A percentile compares a stretch with the other conserved stretches of the same genome.
phyloP scores from a whole-genome alignment of 2,113 vertebrate species.

The Lepisosteus oculatus region DNA sequence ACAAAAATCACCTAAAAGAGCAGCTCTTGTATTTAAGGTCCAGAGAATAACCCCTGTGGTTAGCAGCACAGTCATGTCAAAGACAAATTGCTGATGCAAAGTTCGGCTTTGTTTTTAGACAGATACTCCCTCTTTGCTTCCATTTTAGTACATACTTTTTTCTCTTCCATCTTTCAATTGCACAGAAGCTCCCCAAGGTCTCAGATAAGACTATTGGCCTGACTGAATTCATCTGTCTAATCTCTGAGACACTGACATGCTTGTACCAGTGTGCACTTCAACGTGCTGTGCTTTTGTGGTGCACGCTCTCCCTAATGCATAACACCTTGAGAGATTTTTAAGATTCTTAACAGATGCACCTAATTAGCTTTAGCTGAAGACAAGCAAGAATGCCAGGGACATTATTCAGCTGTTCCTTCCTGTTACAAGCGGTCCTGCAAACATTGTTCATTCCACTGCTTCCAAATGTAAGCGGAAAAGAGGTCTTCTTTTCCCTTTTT shows the following conservation, averaged over 20 bases:
- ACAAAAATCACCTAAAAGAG: background rate
- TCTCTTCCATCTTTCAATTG: constrained; percentile 1
- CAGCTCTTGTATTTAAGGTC: background rate
- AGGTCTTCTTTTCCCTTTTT: no score
- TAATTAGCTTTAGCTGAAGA: no score
- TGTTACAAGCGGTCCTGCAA: no score
- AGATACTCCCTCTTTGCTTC: background rate
- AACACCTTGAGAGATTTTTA: no score
- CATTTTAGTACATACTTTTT: background rate
- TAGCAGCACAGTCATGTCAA: background rate
- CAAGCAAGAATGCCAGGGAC: no score
- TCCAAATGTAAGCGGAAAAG: no score
- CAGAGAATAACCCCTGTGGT: background rate
- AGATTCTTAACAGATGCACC: no score
- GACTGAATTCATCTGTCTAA: background rate
- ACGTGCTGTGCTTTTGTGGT: background rate
- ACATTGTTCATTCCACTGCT: no score
- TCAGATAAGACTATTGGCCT: background rate
- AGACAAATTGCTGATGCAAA: background rate
- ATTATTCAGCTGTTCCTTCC: no score
- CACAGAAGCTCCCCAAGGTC: background rate
- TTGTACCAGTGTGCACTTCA: background rate
- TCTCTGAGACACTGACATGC: background rate
- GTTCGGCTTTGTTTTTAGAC: background rate
- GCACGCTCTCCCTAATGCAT: background rate